Evolutionary conservation across 2,888 invertebrate species (phyloP).

Genomic region (Agrypnus murinus): DNA sequence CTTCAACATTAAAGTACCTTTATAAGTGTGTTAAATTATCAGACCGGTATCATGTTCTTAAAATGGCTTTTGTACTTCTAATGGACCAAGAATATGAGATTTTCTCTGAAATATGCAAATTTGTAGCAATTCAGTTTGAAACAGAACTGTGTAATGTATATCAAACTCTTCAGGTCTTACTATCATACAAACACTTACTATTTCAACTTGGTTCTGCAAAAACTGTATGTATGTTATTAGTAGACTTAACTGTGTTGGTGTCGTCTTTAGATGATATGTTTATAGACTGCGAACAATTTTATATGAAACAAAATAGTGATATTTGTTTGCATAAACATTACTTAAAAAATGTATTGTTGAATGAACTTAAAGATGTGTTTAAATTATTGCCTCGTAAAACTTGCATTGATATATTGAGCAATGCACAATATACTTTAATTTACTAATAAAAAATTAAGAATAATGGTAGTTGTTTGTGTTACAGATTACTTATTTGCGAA

Average conservation of each 20-base stretch:
- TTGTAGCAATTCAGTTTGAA: constrained; percentile 47
- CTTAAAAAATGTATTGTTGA: constrained; percentile 19
- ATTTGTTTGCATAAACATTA: constrained; percentile 52
- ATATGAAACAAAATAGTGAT: constrained; percentile 54
- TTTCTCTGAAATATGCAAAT: constrained; percentile 54
- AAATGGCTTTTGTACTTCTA: constrained; percentile 58
- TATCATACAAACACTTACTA: constrained; percentile 52
- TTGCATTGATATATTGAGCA: constrained; percentile 7
- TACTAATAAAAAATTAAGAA: not conserved
- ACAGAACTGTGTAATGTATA: not conserved
- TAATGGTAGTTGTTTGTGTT: not conserved
- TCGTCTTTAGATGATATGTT: constrained; percentile 43
- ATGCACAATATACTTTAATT: not conserved
- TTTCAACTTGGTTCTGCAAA: constrained; percentile 45
- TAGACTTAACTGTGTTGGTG: constrained; percentile 50
- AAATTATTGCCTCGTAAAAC: constrained; percentile 6
- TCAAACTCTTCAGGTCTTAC: constrained; percentile 41
- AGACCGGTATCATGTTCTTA: constrained; percentile 50
- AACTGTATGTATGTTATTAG: constrained; percentile 49
- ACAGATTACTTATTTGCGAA: not conserved
- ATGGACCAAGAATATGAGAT: constrained; percentile 53
- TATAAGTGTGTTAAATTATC: constrained; percentile 47
- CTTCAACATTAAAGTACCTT: constrained; percentile 52
- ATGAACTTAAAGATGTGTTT: constrained; percentile 29
- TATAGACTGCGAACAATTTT: constrained; percentile 54